These are phyloP conservation scores for Cheilosia scutellata DNA, from an alignment of 2,888 invertebrate species.

Conservation along the genomic window DNA sequence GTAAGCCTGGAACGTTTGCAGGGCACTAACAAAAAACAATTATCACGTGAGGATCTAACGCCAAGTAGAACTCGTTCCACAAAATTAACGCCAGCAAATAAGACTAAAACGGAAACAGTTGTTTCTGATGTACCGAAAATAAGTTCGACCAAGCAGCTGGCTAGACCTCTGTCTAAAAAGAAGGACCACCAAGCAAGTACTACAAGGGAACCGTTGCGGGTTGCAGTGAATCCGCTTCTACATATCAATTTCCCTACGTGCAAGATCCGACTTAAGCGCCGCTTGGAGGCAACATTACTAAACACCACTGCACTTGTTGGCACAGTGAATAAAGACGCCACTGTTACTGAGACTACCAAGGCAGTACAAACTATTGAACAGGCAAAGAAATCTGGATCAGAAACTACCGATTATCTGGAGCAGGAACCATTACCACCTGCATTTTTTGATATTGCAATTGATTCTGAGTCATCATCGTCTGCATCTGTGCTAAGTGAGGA, in stretches of 20 bases:
- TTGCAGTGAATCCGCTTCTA: conserved; percentile 38
- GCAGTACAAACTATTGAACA: neutral
- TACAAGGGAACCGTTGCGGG: conserved; percentile 19
- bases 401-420: conserved; percentile 82
- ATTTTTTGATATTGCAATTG: conserved; percentile 82
- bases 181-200: conserved; percentile 5
- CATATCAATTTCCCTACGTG: conserved; percentile 63
- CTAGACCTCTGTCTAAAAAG: conserved; percentile 56
- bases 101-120: conserved; percentile 15
- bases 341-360: neutral
- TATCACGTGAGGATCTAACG: conserved; percentile 20
- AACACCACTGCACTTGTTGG: neutral
- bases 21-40: conserved; percentile 79
- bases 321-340: neutral
- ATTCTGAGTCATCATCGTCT: conserved; percentile 78
- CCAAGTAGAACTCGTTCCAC: conserved; percentile 43
- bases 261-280: conserved; percentile 66
- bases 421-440: conserved; percentile 86
- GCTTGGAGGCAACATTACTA: conserved; percentile 1
- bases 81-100: conserved; percentile 6
- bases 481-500: conserved; percentile 63
- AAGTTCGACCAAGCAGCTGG: conserved; percentile 7
- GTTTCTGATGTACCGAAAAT: neutral
- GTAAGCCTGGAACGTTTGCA: conserved; percentile 87
- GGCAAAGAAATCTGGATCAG: conserved; percentile 76